Percentiles rank a stretch among this genome's conserved stretches.
Evolutionary conservation across 2,113 vertebrate species (phyloP).

Genomic region (Corythaeola cristata): DNA sequence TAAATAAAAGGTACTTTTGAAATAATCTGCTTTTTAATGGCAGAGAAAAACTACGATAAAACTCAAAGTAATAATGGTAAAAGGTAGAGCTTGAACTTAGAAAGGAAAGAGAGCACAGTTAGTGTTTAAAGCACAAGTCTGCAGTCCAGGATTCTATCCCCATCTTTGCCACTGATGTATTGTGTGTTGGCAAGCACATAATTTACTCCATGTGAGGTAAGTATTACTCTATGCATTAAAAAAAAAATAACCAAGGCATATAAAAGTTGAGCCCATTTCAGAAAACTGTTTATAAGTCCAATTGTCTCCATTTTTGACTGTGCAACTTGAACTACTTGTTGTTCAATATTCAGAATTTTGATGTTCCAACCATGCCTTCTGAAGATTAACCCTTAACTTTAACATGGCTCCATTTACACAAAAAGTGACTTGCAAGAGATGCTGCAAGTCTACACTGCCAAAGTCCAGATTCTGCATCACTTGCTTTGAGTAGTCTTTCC

Average conservation of each 20-base stretch:
- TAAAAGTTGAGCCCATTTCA: background rate
- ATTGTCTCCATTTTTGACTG: background rate
- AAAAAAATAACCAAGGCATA: background rate
- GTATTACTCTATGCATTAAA: background rate
- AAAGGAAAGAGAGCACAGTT: background rate
- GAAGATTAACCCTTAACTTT: background rate
- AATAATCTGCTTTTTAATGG: background rate
- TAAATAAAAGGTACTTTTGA: background rate
- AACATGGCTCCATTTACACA: background rate
- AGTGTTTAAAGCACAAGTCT: background rate
- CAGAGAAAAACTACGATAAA: background rate
- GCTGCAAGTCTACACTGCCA: background rate
- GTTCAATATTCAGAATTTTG: background rate
- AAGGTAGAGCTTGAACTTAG: background rate
- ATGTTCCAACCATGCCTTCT: background rate
- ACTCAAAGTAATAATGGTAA: background rate
- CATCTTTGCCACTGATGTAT: background rate
- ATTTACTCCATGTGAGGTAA: slow-evolving; percentile 13
- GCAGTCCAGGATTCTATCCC: background rate
- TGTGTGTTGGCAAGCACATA: background rate
- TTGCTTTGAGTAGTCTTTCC: background rate
- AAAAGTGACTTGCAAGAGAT: background rate
- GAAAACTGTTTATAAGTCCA: background rate
- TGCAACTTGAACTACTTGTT: background rate
- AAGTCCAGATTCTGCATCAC: background rate